Percentiles rank a stretch among this genome's conserved stretches.
Conservation (phyloP, 2,888 invertebrate genomes). For the Cryptus armator region DNA sequence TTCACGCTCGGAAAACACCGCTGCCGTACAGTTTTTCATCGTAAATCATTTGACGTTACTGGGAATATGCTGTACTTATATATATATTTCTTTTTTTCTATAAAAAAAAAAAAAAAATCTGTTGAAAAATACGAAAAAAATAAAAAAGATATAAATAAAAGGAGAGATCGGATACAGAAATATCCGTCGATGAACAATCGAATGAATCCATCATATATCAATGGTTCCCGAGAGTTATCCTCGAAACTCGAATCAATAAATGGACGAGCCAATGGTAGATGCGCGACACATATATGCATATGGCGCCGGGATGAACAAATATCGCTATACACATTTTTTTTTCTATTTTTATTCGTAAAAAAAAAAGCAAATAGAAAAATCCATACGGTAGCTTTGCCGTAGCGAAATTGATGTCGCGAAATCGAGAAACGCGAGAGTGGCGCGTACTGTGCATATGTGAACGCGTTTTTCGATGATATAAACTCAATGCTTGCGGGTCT, state of each 20-base stretch:
- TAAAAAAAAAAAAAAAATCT: conserved; percentile 28
- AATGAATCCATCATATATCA: conserved; percentile 32
- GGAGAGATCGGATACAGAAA: conserved; percentile 24
- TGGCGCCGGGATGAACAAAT: neutral
- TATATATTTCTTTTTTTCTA: conserved; percentile 45
- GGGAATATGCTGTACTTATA: neutral
- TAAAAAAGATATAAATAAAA: neutral
- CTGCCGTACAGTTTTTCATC: conserved; percentile 8
- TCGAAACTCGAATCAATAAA: conserved; percentile 26
- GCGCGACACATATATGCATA: neutral
- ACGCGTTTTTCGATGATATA: neutral
- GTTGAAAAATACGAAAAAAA: conserved; percentile 28
- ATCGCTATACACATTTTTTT: neutral
- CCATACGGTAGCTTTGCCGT: neutral
- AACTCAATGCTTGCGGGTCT: neutral
- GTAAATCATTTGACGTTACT: neutral
- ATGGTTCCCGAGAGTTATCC: neutral
- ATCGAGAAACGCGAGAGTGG: neutral
- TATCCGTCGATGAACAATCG: conserved; percentile 38
- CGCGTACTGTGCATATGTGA: neutral
- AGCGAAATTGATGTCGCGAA: conserved; percentile 3
- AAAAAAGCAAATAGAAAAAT: neutral
- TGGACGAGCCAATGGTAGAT: conserved; percentile 6
- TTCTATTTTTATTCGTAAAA: neutral
- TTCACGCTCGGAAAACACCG: conserved; percentile 7